Conservation (phyloP, 2,888 invertebrate genomes). For the Ceratothoa steindachneri region DNA sequence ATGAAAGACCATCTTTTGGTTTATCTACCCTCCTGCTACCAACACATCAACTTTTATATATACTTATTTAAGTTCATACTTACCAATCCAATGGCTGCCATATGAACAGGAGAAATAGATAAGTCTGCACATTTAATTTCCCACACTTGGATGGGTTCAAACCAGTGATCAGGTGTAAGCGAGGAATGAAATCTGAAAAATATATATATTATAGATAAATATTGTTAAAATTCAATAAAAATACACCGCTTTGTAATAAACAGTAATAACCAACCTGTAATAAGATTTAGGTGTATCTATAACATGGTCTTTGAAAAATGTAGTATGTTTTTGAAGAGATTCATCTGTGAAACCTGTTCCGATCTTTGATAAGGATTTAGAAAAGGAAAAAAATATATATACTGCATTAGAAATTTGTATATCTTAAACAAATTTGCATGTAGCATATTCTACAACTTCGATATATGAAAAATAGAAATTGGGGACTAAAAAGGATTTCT, state of each 20-base stretch:
- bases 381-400: too few species aligned
- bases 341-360: constrained; percentile 95
- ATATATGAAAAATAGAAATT: too few species aligned
- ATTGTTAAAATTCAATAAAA: background rate
- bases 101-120: constrained; percentile 89
- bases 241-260: too few species aligned
- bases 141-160: constrained; percentile 79
- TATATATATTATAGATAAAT: too few species aligned
- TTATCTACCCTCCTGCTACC: too few species aligned
- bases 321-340: constrained; percentile 70
- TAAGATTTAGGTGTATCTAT: constrained; percentile 67
- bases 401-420: too few species aligned
- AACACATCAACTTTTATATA: too few species aligned
- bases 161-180: constrained; percentile 80
- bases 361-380: too few species aligned
- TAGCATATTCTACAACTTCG: too few species aligned
- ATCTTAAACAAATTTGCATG: too few species aligned
- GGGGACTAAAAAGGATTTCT: too few species aligned
- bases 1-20: too few species aligned
- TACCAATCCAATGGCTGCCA: constrained; percentile 76
- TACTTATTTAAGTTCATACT: constrained; percentile 3
- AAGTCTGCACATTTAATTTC: constrained; percentile 96
- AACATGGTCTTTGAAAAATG: constrained; percentile 69
- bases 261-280: constrained; percentile 52
- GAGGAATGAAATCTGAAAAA: constrained; percentile 67